Base-by-base conservation (phyloP, 2,113 vertebrate genomes). In the Oryzias celebensis region DNA sequence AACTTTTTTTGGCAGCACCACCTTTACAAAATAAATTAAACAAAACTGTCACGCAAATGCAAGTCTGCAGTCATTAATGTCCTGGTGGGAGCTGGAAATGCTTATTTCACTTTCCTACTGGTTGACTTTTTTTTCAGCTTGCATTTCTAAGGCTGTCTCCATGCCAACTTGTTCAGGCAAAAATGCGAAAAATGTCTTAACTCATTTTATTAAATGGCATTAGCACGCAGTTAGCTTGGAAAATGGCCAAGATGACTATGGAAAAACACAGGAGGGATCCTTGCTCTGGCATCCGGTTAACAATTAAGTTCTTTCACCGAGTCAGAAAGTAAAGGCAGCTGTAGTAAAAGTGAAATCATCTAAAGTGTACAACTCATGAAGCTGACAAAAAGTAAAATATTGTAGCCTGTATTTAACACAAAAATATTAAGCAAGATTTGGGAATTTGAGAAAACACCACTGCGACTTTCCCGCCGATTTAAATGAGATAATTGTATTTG, bases 71-170 rank as follows among this genome's bases (percentile, higher is more conserved):
- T 31, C 31, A 71, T 3, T 48, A 18, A 43, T 43, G 8, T 22
- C 52, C 24, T 55, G 49, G 48, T 50, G 31, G 48, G 28, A 31
- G 41, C 44, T 23, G 65, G 52, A 65, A 59, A 65, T 65, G 26
- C 53, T 58, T 46, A 36, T 51, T 63, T 43, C 44, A 57, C 7
- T 5, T 68, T 62, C n/a, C 48, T 8, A 16, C 62, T 76, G 60
- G 24, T 67, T 26, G 48, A 58, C 52, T 28, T 67, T 78, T 70
- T 83, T 59, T 45, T 20, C n/a, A 17, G 14, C n/a, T 69, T 17
- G 31, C 71, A 85, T 90, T 85, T 81, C 77, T 82, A 54, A 68
- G 61, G 71, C 69, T 22, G 59, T 75, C 61, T 57, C 78, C 82
- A 41, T 75, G 74, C 75, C 79, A 89, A 87, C 54, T 53, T 54